These are phyloP conservation scores for Sinocyclocheilus grahami DNA, from an alignment of 2,113 vertebrate species.

Conservation along the genomic window DNA sequence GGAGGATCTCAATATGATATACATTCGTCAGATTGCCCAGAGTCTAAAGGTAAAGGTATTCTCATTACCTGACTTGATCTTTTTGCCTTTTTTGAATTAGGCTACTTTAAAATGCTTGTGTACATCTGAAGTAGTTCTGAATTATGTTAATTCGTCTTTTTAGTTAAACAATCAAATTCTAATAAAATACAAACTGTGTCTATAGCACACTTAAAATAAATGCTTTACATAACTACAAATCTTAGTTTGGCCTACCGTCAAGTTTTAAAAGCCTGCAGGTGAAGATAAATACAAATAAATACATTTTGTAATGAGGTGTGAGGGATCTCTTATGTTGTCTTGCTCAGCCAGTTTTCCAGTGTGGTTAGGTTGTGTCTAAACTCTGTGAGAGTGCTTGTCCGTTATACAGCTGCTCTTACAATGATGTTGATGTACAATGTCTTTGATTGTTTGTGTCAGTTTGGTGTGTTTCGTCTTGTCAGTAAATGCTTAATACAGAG, in stretches of 20 bases:
- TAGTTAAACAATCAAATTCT: not conserved
- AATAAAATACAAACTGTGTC: not conserved
- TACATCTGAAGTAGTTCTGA: not conserved
- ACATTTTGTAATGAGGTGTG: slow-evolving; percentile 7
- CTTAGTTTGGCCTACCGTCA: not conserved
- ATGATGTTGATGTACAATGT: not conserved
- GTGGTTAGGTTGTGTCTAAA: not conserved
- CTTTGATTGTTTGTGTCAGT: not conserved
- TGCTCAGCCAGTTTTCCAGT: slow-evolving; percentile 5
- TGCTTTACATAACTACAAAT: not conserved
- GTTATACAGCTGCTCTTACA: not conserved
- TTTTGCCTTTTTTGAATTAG: not conserved
- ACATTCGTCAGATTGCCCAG: slow-evolving; percentile 93
- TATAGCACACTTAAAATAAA: not conserved
- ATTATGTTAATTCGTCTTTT: not conserved
- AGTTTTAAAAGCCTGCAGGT: not conserved
- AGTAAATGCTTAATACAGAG: slow-evolving; percentile 2
- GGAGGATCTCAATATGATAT: slow-evolving; percentile 95
- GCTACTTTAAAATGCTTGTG: not conserved
- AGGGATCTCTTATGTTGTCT: slow-evolving; percentile 23
- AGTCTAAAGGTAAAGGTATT: slow-evolving; percentile 85
- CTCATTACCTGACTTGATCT: not conserved
- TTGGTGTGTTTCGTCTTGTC: not conserved
- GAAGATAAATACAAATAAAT: not conserved
- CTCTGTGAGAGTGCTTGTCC: not conserved